Conservation (phyloP, 1,140 invertebrate genomes). For the Brachionus angularis region DNA sequence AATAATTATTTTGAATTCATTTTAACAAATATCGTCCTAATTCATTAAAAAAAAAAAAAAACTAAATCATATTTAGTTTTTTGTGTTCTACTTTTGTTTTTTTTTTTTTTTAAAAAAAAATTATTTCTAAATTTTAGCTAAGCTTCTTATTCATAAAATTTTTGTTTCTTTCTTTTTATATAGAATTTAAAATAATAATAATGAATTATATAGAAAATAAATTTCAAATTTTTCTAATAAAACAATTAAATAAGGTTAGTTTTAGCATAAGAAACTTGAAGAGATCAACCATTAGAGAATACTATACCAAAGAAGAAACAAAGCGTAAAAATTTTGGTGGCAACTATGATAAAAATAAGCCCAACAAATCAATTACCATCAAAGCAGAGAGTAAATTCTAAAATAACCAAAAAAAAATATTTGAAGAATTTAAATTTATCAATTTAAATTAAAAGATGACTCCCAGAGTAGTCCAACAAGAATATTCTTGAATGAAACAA, state of each 20-base stretch:
- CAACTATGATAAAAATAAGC: conserved; percentile 28
- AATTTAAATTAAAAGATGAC: background rate
- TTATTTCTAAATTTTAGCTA: too few relatives aligned
- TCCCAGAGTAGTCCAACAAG: background rate
- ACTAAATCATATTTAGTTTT: too few relatives aligned
- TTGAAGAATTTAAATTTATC: background rate
- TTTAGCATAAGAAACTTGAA: conserved; percentile 39
- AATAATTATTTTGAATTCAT: background rate
- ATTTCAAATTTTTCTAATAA: conserved; percentile 25
- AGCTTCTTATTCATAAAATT: too few relatives aligned
- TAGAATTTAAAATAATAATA: background rate
- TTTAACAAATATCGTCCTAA: too few relatives aligned
- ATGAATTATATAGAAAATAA: background rate
- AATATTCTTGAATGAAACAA: conserved; percentile 34
- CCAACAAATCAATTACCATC: background rate
- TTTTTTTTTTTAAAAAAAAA: too few relatives aligned
- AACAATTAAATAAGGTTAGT: conserved; percentile 37
- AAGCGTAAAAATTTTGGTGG: background rate
- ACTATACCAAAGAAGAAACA: conserved; percentile 31
- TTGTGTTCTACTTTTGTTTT: too few relatives aligned
- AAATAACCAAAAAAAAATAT: background rate
- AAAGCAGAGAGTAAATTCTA: conserved; percentile 3
- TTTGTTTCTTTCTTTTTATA: too few relatives aligned
- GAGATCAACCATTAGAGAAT: conserved; percentile 38
- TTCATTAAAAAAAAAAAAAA: too few relatives aligned